phyloP scores from a whole-genome alignment of 2,888 invertebrate genomes.

The Mellilla xanthometata region DNA sequence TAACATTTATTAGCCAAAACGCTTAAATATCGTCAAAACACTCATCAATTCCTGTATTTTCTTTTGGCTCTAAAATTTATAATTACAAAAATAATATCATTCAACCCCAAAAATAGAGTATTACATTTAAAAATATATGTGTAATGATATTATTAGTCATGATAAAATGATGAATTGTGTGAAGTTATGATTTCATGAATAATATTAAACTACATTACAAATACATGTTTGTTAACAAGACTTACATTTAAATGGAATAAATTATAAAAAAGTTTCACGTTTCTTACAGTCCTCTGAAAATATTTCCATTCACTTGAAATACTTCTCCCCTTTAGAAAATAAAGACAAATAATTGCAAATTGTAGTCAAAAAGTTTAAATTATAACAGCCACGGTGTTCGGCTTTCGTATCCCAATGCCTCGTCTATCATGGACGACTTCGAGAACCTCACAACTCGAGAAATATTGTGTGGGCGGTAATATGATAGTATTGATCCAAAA shows the following conservation, averaged over 20 bases:
- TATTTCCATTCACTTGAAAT: too few species aligned
- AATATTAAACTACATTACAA: background rate
- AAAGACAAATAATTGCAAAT: too few species aligned
- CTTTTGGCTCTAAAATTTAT: background rate
- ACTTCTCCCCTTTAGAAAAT: too few species aligned
- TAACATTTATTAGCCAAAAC: conserved; percentile 1
- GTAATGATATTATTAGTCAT: background rate
- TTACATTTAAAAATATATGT: conserved; percentile 1
- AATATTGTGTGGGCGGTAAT: too few species aligned
- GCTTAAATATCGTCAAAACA: conserved; percentile 1
- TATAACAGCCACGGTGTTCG: too few species aligned
- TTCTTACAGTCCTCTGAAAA: too few species aligned
- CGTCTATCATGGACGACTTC: too few species aligned
- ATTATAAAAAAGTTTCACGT: conserved; percentile 2
- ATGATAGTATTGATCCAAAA: too few species aligned
- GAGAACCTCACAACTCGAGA: too few species aligned
- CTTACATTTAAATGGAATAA: conserved; percentile 18
- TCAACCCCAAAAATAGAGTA: conserved; percentile 3
- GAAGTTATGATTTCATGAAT: background rate
- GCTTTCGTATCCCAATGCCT: too few species aligned
- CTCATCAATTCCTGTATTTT: background rate
- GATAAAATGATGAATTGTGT: background rate
- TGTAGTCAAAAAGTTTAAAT: too few species aligned
- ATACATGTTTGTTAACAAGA: conserved; percentile 4
- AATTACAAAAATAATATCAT: conserved; percentile 13